Conservation (phyloP, 2,113 vertebrate genomes). For the Azemiops feae region DNA sequence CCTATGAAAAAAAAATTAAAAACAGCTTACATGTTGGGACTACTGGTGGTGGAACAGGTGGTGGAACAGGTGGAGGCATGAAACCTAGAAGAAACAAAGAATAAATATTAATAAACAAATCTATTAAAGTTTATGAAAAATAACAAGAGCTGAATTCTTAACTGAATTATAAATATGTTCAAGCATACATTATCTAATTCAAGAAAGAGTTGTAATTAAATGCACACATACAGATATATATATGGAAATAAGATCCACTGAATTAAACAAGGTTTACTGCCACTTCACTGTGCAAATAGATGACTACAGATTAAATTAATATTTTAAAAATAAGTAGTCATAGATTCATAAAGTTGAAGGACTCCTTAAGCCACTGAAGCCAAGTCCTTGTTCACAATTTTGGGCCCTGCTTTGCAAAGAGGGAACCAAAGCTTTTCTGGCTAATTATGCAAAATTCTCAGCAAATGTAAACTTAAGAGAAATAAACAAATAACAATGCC, state of each 20-base stretch:
- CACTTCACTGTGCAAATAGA: background rate
- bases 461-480: background rate
- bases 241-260: background rate
- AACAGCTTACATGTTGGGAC: constrained; percentile 82
- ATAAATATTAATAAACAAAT: background rate
- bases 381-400: background rate
- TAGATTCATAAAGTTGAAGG: background rate
- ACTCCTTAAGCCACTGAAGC: background rate
- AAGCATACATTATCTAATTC: background rate
- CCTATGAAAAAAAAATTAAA: background rate
- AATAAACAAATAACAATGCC: background rate
- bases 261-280: background rate
- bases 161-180: background rate
- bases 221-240: background rate
- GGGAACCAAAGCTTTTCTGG: background rate
- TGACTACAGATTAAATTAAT: background rate
- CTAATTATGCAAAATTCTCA: background rate
- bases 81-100: constrained; percentile 74
- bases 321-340: background rate
- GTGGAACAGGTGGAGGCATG: constrained; percentile 82
- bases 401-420: background rate
- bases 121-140: background rate
- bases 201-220: background rate
- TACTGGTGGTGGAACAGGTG: constrained; percentile 79
- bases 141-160: background rate